Percentiles rank a stretch among this genome's conserved stretches.
Conservation (phyloP, 2,797 vertebrate species). For the Falco novaeseelandiae region DNA sequence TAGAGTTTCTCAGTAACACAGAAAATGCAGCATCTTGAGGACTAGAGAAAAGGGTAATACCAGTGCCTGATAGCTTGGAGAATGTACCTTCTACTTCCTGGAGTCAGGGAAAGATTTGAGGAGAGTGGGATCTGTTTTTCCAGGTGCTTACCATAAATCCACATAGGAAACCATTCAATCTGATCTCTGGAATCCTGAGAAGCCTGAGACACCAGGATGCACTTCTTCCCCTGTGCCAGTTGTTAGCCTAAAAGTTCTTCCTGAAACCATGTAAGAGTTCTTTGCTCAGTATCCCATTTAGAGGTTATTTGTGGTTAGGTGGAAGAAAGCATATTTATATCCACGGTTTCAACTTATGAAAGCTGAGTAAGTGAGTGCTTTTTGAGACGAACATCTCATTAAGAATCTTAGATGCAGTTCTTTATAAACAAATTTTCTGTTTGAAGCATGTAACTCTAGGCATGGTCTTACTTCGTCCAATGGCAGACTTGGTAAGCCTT, state of each 20-base stretch:
- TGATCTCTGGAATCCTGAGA: background rate
- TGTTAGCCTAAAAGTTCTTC: background rate
- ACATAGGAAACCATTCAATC: background rate
- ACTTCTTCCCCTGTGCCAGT: rapidly evolving
- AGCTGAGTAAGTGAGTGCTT: background rate
- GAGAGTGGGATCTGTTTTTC: background rate
- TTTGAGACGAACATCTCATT: background rate
- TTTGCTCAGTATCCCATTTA: background rate
- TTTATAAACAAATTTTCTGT: background rate
- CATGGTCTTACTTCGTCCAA: background rate
- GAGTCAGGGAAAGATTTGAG: background rate
- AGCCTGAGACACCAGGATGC: background rate
- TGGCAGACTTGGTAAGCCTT: background rate
- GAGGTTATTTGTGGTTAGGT: background rate
- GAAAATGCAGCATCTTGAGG: background rate
- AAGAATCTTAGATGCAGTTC: background rate
- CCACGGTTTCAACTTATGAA: background rate
- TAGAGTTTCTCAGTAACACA: background rate
- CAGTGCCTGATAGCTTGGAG: background rate
- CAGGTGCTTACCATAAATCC: background rate
- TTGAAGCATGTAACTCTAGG: background rate
- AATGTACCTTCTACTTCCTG: background rate
- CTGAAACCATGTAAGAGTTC: background rate
- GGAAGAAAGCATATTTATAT: background rate
- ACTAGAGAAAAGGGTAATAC: background rate